Conservation (phyloP, 2,113 vertebrate genomes). For the Paraplagusia blochii region DNA sequence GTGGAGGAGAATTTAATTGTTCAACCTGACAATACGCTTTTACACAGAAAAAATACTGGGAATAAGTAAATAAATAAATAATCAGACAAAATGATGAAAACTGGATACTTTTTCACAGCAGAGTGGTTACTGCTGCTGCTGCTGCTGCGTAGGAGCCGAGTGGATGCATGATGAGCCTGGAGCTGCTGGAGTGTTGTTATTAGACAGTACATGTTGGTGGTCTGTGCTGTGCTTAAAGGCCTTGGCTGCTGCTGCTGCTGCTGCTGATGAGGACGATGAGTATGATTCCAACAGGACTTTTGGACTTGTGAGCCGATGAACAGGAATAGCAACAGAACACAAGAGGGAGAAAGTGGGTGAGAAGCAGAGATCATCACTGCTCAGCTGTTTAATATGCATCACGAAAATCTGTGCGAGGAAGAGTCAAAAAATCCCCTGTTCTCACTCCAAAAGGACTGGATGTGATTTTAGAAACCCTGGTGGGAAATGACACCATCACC, state of each 20-base stretch:
- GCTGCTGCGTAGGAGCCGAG: constrained; percentile 35
- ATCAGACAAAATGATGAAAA: too few relatives aligned
- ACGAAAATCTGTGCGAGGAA: constrained; percentile 50
- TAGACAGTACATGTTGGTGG: neutral
- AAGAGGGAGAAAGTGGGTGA: constrained; percentile 69
- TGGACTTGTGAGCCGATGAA: constrained; percentile 55
- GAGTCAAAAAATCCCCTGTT: constrained; percentile 44
- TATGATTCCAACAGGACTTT: constrained; percentile 36
- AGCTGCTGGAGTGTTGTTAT: neutral
- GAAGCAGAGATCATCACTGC: constrained; percentile 54
- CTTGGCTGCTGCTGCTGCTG: neutral
- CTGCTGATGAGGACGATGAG: neutral
- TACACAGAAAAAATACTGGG: too few relatives aligned
- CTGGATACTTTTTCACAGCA: too few relatives aligned
- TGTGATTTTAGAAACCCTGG: constrained; percentile 6
- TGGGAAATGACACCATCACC: constrained; percentile 8
- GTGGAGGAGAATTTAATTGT: too few relatives aligned
- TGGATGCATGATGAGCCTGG: constrained; percentile 14
- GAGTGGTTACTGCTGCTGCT: neutral
- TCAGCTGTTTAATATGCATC: constrained; percentile 59
- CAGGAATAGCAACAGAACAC: constrained; percentile 64
- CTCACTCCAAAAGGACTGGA: constrained; percentile 3
- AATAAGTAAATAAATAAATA: too few relatives aligned
- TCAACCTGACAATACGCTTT: too few relatives aligned
- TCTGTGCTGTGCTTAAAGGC: constrained; percentile 1